Percentiles rank a stretch among this genome's conserved stretches.
phyloP scores from a whole-genome alignment of 2,113 vertebrate genomes.

The Leucosticte australis region DNA sequence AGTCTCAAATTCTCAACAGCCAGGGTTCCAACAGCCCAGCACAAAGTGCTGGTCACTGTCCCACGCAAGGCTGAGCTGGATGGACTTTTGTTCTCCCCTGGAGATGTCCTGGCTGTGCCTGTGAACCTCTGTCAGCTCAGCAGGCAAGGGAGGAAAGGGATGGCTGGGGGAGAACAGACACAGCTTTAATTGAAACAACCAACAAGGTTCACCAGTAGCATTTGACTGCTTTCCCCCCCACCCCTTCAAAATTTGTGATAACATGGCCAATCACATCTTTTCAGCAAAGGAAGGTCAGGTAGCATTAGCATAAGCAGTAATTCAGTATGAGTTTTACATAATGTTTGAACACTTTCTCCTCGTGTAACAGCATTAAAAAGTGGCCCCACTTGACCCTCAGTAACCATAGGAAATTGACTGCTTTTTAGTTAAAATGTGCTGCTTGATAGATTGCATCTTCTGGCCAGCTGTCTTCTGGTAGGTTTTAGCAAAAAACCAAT shows the following conservation, averaged over 20 bases:
- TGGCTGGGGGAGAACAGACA: neutral
- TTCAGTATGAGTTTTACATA: slow-evolving; percentile 23
- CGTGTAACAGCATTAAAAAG: slow-evolving; percentile 63
- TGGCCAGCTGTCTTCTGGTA: neutral
- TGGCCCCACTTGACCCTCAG: slow-evolving; percentile 72
- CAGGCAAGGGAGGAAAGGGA: neutral
- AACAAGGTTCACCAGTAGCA: neutral
- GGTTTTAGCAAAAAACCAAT: neutral
- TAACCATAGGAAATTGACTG: slow-evolving; percentile 59
- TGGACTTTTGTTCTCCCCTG: neutral
- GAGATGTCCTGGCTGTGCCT: neutral
- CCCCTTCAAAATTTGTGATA: neutral
- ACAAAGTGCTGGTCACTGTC: neutral
- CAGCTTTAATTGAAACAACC: neutral
- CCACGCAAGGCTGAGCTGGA: neutral
- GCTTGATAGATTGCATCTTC: neutral
- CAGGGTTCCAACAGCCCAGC: neutral
- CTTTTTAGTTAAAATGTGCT: slow-evolving; percentile 75
- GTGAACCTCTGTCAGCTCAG: neutral
- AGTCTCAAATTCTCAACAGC: neutral
- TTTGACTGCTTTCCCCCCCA: neutral
- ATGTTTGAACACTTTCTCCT: slow-evolving; percentile 26
- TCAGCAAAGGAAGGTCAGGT: slow-evolving; percentile 67
- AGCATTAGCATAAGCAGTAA: slow-evolving; percentile 15
- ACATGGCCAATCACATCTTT: neutral